These are phyloP conservation scores for Condylura cristata DNA, from an alignment of 2,113 vertebrate species.

Conservation along the genomic window DNA sequence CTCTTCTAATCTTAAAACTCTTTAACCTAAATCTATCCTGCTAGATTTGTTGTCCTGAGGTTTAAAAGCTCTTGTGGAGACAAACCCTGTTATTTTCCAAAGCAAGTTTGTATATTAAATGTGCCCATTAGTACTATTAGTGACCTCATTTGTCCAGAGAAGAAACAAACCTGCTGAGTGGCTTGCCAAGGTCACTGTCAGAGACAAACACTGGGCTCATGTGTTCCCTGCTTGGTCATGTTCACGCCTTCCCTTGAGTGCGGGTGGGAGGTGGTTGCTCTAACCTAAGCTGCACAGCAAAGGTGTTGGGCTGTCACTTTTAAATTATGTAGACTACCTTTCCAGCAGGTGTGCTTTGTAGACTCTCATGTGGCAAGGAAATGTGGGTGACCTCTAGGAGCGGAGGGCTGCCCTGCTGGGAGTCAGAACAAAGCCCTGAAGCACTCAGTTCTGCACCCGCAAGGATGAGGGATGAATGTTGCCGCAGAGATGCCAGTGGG, in stretches of 20 bases:
- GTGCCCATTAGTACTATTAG: not conserved
- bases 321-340: not conserved
- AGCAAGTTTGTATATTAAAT: not conserved
- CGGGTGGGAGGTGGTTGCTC: not conserved
- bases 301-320: not conserved
- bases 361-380: not conserved
- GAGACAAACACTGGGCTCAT: not conserved
- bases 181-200: not conserved
- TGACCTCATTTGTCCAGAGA: not conserved
- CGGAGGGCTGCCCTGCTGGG: not conserved
- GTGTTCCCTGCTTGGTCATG: not conserved
- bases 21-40: conserved; percentile 4
- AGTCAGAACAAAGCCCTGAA: not conserved
- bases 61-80: not conserved
- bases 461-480: not conserved
- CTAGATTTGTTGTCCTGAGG: not conserved
- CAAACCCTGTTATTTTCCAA: not conserved
- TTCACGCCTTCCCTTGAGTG: not conserved
- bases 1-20: conserved; percentile 51
- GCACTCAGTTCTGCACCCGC: not conserved
- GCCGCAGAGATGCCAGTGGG: rapidly evolving
- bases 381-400: not conserved
- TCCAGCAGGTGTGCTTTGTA: not conserved
- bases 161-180: not conserved
- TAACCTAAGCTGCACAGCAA: not conserved